Percentiles rank a stretch among this genome's conserved stretches.
These are phyloP conservation scores for Gryon sp. DNA, from an alignment of 1,140 invertebrate genomes.

Conservation along the genomic window DNA sequence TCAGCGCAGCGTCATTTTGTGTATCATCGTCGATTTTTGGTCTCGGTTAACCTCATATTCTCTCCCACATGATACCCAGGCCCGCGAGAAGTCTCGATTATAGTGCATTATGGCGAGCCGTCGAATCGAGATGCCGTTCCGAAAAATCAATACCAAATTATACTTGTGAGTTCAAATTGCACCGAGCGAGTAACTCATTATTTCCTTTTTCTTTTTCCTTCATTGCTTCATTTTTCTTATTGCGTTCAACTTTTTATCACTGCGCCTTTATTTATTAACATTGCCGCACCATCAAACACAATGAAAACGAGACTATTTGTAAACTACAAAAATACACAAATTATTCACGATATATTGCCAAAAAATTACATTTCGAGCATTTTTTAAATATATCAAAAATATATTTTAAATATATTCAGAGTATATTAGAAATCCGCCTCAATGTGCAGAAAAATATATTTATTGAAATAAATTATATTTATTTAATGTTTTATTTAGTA, in stretches of 20 bases:
- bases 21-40: conserved; percentile 62
- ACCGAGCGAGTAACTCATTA: neutral
- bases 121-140: conserved; percentile 43
- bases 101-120: conserved; percentile 41
- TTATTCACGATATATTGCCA: too few species aligned
- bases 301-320: too few species aligned
- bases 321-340: too few species aligned
- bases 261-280: conserved; percentile 52
- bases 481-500: too few species aligned
- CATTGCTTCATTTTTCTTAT: neutral
- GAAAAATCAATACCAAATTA: conserved; percentile 62
- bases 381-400: too few species aligned
- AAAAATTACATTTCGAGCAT: too few species aligned
- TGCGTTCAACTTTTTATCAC: conserved; percentile 8
- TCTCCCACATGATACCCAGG: conserved; percentile 31
- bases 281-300: conserved; percentile 11
- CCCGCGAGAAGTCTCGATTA: conserved; percentile 63
- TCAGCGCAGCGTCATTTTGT: conserved; percentile 63
- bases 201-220: neutral
- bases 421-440: too few species aligned
- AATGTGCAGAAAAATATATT: too few species aligned
- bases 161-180: conserved; percentile 48
- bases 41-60: conserved; percentile 52
- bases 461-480: too few species aligned
- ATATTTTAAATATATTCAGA: too few species aligned